Evolutionary conservation across 2,797 vertebrate genomes (phyloP).

Genomic region (Danionella dracula): DNA sequence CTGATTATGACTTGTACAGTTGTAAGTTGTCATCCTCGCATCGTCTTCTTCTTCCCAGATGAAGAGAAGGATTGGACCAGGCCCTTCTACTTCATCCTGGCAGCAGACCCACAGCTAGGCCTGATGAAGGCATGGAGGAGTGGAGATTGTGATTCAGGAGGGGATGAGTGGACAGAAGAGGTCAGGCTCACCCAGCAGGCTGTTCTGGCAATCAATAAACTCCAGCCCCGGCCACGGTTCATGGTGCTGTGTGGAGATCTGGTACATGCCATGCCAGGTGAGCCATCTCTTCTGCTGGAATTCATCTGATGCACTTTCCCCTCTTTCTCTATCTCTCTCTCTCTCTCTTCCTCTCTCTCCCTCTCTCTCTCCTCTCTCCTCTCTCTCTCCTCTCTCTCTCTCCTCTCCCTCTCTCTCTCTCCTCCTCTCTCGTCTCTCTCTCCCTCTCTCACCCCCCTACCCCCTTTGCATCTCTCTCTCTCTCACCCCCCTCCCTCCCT

Average conservation of each 20-base stretch:
- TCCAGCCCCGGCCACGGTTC: constrained; percentile 82
- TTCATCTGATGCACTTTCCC: neutral
- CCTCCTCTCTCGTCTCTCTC: no score
- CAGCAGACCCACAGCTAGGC: constrained; percentile 93
- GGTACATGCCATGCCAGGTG: constrained; percentile 93
- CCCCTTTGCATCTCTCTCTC: no score
- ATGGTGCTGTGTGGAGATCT: constrained; percentile 91
- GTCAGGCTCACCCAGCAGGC: constrained; percentile 79
- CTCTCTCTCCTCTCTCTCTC: no score
- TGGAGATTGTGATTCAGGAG: constrained; percentile 73
- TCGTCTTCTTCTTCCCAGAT: constrained; percentile 57
- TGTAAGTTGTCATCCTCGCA: constrained; percentile 1
- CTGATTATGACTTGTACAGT: constrained; percentile 50
- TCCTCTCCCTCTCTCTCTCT: no score
- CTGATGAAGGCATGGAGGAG: constrained; percentile 90
- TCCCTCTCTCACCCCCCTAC: no score
- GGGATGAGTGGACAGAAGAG: constrained; percentile 88
- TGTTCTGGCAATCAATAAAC: constrained; percentile 78
- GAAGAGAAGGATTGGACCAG: constrained; percentile 80
- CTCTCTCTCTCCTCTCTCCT: no score
- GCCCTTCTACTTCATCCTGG: constrained; percentile 92
- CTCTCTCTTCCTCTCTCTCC: neutral
- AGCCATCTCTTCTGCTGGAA: neutral
- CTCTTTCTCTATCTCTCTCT: no score
- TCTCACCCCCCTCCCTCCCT: no score